A percentile compares a stretch with the other conserved stretches of the same genome.
Evolutionary conservation across 2,113 vertebrate genomes (phyloP).

Genomic region (Mustela nigripes): DNA sequence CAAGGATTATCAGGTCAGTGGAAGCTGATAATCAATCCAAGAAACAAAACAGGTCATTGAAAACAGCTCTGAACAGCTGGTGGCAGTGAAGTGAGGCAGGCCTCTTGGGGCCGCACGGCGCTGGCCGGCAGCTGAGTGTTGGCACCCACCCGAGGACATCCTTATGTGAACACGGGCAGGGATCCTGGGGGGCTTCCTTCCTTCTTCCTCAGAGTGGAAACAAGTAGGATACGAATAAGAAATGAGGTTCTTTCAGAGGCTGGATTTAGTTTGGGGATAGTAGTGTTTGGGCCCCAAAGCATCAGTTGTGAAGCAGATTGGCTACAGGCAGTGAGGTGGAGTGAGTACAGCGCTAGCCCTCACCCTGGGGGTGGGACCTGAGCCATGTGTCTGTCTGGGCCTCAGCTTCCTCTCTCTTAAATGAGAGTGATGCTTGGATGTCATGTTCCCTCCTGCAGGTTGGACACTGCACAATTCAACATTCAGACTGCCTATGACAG

Average conservation of each 20-base stretch:
- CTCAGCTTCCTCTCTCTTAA: background rate
- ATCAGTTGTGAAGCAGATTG: background rate
- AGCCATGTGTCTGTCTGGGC: background rate
- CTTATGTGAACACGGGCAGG: fast-evolving
- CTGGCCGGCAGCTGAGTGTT: background rate
- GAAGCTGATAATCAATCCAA: background rate
- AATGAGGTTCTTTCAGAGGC: background rate
- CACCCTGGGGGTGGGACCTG: background rate
- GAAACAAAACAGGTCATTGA: background rate
- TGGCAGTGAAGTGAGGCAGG: fast-evolving
- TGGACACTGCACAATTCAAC: background rate
- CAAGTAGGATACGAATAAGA: background rate
- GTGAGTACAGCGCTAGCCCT: fast-evolving
- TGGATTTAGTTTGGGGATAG: background rate
- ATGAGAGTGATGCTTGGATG: background rate
- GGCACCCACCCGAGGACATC: background rate
- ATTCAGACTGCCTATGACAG: background rate
- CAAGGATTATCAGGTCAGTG: background rate
- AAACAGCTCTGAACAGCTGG: background rate
- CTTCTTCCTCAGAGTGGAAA: background rate
- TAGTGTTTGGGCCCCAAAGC: background rate
- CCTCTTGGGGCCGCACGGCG: background rate
- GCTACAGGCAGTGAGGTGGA: background rate
- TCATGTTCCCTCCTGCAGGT: background rate
- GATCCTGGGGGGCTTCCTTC: background rate